Percentiles rank a stretch among this genome's conserved stretches.
Evolutionary conservation across 1,140 invertebrate genomes (phyloP).

Genomic region (Helicoverpa zea): DNA sequence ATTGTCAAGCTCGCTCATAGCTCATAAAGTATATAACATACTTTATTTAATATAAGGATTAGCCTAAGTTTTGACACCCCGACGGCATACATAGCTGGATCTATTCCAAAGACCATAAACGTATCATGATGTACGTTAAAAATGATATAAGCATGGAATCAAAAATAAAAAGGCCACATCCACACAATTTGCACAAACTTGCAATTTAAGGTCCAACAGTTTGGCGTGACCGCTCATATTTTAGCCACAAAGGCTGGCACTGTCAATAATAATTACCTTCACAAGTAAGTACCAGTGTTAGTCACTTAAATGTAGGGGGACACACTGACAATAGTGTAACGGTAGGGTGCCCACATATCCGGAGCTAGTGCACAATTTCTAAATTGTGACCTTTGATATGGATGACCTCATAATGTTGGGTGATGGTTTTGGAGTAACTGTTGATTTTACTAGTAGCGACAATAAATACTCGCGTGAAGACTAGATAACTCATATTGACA

Average conservation of each 20-base stretch:
- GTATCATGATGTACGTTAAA: too few relatives aligned
- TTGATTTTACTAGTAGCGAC: not conserved
- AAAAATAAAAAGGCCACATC: too few relatives aligned
- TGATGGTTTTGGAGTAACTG: not conserved
- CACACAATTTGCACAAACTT: too few relatives aligned
- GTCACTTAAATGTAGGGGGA: slow-evolving; percentile 32
- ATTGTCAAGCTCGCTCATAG: too few relatives aligned
- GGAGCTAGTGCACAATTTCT: slow-evolving; percentile 48
- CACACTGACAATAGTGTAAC: slow-evolving; percentile 48
- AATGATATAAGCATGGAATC: too few relatives aligned
- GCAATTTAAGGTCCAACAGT: not conserved
- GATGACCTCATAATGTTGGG: slow-evolving; percentile 26
- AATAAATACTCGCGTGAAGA: too few relatives aligned
- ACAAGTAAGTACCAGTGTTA: slow-evolving; percentile 15
- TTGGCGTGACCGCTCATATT: slow-evolving; percentile 6
- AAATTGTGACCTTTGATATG: slow-evolving; percentile 40
- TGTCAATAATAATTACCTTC: not conserved
- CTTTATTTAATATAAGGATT: too few relatives aligned
- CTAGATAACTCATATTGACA: too few relatives aligned
- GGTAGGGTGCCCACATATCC: slow-evolving; percentile 52
- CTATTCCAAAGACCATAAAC: too few relatives aligned
- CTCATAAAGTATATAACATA: too few relatives aligned
- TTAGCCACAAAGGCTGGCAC: slow-evolving; percentile 1
- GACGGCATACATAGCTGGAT: too few relatives aligned
- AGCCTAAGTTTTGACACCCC: too few relatives aligned